A percentile compares a stretch with the other conserved stretches of the same genome.
Conservation (phyloP, 2,888 invertebrate genomes). For the Fabriciana adippe region DNA sequence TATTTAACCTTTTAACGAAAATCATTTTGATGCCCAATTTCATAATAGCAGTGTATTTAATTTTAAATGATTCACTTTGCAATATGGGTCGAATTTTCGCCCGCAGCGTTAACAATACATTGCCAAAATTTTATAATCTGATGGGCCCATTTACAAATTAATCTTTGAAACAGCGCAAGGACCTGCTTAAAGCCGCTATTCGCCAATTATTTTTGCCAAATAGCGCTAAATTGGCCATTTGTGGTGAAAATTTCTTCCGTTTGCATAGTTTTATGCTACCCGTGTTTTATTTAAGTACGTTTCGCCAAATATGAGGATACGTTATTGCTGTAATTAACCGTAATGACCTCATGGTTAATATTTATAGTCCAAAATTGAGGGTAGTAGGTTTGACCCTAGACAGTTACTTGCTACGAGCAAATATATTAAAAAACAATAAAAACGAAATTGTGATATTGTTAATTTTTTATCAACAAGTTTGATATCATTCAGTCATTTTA, state of each 20-base stretch:
- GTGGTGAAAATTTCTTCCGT: constrained; percentile 65
- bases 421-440: no score
- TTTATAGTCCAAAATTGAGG: not conserved
- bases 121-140: constrained; percentile 71
- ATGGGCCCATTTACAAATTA: constrained; percentile 63
- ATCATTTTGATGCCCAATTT: constrained; percentile 3
- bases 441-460: no score
- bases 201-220: constrained; percentile 62
- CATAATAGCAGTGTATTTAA: constrained; percentile 6
- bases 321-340: constrained; percentile 18
- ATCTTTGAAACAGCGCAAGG: constrained; percentile 64
- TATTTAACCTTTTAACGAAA: constrained; percentile 1
- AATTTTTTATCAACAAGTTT: no score
- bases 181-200: constrained; percentile 57
- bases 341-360: constrained; percentile 9
- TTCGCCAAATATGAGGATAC: constrained; percentile 19
- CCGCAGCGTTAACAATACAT: constrained; percentile 27
- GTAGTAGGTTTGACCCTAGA: not conserved
- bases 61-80: constrained; percentile 5
- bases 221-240: constrained; percentile 73
- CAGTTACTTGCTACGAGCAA: no score
- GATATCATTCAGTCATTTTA: no score
- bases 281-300: constrained; percentile 42
- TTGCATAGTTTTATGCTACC: constrained; percentile 57
- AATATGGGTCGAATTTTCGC: constrained; percentile 9